A percentile compares a stretch with the other conserved stretches of the same genome.
Evolutionary conservation across 2,797 vertebrate species (phyloP).

Genomic region (Brotula barbata): DNA sequence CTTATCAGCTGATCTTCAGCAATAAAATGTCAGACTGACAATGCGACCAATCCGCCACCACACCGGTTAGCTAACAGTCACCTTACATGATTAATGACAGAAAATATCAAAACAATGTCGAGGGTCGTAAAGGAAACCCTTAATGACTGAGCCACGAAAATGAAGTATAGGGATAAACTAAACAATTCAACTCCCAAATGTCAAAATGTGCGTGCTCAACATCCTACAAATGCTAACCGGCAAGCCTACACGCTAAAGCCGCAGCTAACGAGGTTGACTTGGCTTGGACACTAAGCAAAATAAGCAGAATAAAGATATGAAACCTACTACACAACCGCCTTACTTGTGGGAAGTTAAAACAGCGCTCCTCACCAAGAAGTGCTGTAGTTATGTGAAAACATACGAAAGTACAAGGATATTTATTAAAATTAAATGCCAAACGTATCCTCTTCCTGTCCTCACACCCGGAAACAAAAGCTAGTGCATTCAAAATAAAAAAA

Average conservation of each 20-base stretch:
- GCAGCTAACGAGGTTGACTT: conserved; percentile 41
- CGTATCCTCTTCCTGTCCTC: conserved; percentile 61
- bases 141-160: neutral
- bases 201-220: conserved; percentile 37
- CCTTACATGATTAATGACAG: neutral
- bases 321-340: neutral
- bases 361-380: neutral
- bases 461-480: conserved; percentile 63
- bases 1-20: conserved; percentile 9
- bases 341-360: conserved; percentile 4
- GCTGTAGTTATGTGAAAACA: neutral
- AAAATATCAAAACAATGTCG: neutral
- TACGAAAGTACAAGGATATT: conserved; percentile 24
- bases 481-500: conserved; percentile 44
- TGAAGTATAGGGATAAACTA: neutral
- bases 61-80: conserved; percentile 25
- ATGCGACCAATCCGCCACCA: conserved; percentile 11
- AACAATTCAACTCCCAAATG: neutral
- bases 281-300: neutral
- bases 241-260: conserved; percentile 57
- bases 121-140: neutral
- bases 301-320: conserved; percentile 3
- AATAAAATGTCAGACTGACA: conserved; percentile 6
- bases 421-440: conserved; percentile 54
- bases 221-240: conserved; percentile 72